These are phyloP conservation scores for Ariolimax columbianus DNA, from an alignment of 2,888 invertebrate genomes.

Conservation along the genomic window DNA sequence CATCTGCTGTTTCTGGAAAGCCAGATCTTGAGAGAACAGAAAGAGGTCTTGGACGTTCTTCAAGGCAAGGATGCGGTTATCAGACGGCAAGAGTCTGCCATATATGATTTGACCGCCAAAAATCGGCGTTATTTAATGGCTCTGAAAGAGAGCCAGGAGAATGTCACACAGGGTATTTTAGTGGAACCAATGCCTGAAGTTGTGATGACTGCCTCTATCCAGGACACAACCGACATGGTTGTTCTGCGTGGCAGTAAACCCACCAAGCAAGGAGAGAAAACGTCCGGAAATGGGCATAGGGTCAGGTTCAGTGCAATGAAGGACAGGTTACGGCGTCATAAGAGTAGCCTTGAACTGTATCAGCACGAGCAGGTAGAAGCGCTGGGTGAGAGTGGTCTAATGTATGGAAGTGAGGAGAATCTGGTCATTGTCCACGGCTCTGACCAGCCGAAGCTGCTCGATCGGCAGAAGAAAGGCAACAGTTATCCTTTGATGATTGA, in stretches of 20 bases:
- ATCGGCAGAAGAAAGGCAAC: slow-evolving; percentile 49
- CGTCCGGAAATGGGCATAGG: slow-evolving; percentile 51
- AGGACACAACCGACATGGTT: slow-evolving; percentile 19
- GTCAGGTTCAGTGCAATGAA: slow-evolving; percentile 64
- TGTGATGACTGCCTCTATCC: not conserved
- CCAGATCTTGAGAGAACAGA: slow-evolving; percentile 65
- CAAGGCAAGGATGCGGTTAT: slow-evolving; percentile 65
- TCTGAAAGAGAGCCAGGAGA: slow-evolving; percentile 64
- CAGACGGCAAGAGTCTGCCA: slow-evolving; percentile 61
- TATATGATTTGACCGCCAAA: slow-evolving; percentile 62
- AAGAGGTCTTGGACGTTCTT: slow-evolving; percentile 59
- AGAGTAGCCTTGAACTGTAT: slow-evolving; percentile 69
- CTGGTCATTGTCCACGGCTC: slow-evolving; percentile 50
- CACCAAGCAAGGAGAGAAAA: slow-evolving; percentile 37
- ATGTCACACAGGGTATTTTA: slow-evolving; percentile 63
- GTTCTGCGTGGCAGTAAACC: slow-evolving; percentile 45
- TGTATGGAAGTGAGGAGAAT: slow-evolving; percentile 71
- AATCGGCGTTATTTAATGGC: slow-evolving; percentile 65
- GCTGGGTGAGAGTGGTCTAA: slow-evolving; percentile 56
- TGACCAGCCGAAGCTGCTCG: slow-evolving; percentile 1
- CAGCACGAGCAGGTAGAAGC: slow-evolving; percentile 62
- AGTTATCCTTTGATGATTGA: slow-evolving; percentile 45
- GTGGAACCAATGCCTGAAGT: not conserved
- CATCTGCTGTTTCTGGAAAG: slow-evolving; percentile 69
- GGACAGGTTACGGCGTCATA: slow-evolving; percentile 67